Conservation (phyloP, 2,888 invertebrate species). For the Pharmacophagus antenor region DNA sequence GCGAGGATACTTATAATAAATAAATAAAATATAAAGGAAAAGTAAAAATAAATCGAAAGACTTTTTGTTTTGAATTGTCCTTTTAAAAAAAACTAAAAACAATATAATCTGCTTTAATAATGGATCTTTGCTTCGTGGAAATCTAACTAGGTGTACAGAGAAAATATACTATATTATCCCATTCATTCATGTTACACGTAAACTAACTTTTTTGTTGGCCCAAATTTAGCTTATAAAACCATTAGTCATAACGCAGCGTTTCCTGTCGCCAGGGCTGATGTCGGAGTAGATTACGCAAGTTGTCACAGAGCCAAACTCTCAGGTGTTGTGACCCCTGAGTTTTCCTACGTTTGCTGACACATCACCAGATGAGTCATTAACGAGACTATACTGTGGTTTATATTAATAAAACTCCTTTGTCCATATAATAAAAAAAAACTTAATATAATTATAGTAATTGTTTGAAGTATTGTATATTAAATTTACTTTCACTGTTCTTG, state of each 20-base stretch:
- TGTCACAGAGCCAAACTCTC: slow-evolving; percentile 70
- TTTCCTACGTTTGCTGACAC: slow-evolving; percentile 52
- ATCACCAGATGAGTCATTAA: slow-evolving; percentile 44
- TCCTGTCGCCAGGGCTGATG: slow-evolving; percentile 69
- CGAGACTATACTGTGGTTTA: background rate
- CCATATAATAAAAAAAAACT: too few relatives aligned
- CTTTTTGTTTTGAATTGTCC: background rate
- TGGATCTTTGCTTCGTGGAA: background rate
- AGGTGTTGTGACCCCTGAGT: slow-evolving; percentile 67
- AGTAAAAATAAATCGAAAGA: background rate
- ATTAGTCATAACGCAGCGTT: slow-evolving; percentile 66
- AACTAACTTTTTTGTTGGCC: slow-evolving; percentile 15
- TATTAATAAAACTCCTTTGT: too few relatives aligned
- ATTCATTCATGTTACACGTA: slow-evolving; percentile 9
- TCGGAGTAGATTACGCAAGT: slow-evolving; percentile 65
- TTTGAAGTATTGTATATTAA: too few relatives aligned
- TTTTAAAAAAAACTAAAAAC: too few relatives aligned
- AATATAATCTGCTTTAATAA: too few relatives aligned
- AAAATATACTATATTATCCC: background rate
- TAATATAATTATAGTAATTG: too few relatives aligned
- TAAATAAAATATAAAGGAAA: background rate
- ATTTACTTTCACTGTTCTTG: too few relatives aligned
- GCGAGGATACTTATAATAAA: too few relatives aligned
- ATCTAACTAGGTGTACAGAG: background rate
- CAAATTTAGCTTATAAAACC: slow-evolving; percentile 48